Base-by-base conservation (phyloP, 2,888 invertebrate species). In the Lypha dubia region DNA sequence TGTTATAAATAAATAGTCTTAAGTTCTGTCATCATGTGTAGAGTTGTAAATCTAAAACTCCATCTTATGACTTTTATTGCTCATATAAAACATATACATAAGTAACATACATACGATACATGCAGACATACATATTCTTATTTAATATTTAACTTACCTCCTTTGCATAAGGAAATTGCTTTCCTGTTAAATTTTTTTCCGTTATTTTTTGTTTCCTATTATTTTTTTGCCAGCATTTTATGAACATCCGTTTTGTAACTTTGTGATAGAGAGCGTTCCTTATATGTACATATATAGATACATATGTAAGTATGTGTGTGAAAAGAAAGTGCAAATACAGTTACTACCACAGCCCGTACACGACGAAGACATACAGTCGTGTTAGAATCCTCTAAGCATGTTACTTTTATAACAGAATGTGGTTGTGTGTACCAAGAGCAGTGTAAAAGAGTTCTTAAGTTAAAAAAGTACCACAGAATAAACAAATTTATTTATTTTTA, bases 131-230 rank as follows among this genome's bases (percentile, higher is more conserved):
- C 22, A 71, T 20, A 62, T 38, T 53, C 53, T 68, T 75, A 75
- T 81, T 81, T 81, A 81, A 81, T 81, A 81, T 81, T 70, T 74
- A 74, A 79, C 77, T 77, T 81, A 63, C 77, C 84, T 81, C 74
- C 81, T 84, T 81, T 84, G 81, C 80, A 84, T 84, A 70, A 84
- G 84, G 84, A 84, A 84, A 84, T 84, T 84, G 84, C 77, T 84
- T 84, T 84, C 84, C 84, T 84, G 84, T 81, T 84, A 74, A 70
- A 32, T 77, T 67, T 65, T 75, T 60, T 22, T 38, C 20, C 7
- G 32, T 22, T 44, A 15, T 58, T 32, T 80, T 70, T 81, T 56
- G 11, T 74, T 41, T 35, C 65, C 79, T 74, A 53, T 44, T 65
- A 44, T 71, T 65, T 76, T 77, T 60, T 68, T 60, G 60, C 68